Evolutionary conservation across 2,113 vertebrate genomes (phyloP).

Genomic region (Trichomycterus rosablanca): DNA sequence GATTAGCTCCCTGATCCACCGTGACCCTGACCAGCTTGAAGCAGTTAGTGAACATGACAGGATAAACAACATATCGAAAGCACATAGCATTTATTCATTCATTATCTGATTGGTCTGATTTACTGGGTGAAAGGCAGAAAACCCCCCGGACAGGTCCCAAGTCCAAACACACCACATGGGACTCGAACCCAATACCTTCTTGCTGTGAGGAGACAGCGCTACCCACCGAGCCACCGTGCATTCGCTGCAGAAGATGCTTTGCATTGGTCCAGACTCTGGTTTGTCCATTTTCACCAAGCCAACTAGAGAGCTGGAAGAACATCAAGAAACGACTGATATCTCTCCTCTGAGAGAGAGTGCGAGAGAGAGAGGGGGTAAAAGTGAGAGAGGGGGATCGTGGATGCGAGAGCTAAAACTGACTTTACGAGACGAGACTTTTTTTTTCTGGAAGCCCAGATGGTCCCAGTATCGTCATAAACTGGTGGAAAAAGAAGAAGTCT

Average conservation of each 20-base stretch:
- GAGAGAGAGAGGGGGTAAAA: slow-evolving; percentile 1
- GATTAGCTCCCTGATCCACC: no score
- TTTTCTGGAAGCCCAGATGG: slow-evolving; percentile 41
- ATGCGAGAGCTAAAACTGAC: slow-evolving; percentile 39
- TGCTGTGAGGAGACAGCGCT: no score
- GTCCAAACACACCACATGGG: no score
- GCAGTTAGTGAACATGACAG: no score
- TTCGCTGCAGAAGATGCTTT: background rate
- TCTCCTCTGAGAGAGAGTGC: slow-evolving; percentile 41
- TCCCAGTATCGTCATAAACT: slow-evolving; percentile 32
- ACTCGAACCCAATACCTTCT: no score
- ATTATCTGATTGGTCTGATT: no score
- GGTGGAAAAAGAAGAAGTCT: slow-evolving; percentile 41
- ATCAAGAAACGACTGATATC: slow-evolving; percentile 57
- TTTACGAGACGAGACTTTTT: slow-evolving; percentile 22
- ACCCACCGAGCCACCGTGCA: no score
- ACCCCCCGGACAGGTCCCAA: no score
- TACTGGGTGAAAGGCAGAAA: no score
- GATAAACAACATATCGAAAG: no score
- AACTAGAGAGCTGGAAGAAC: slow-evolving; percentile 57
- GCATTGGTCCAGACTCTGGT: slow-evolving; percentile 45
- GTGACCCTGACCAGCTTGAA: no score
- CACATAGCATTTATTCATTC: no score
- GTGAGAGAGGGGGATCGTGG: background rate
- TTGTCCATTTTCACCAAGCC: slow-evolving; percentile 47